Conservation (phyloP, 1,140 invertebrate species). For the Lucilia sericata region DNA sequence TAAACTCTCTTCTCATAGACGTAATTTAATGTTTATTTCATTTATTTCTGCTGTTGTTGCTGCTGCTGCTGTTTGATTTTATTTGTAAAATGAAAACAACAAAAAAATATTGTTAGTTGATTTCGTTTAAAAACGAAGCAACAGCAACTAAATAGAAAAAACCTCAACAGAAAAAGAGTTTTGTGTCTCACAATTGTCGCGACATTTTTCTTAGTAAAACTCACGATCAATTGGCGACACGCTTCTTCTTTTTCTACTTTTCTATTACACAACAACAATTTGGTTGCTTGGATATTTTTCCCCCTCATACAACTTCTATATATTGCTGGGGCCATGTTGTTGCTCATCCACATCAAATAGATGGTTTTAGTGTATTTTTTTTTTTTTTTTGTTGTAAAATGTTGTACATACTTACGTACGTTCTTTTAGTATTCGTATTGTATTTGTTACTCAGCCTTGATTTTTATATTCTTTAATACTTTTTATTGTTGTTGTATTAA, state of each 20-base stretch:
- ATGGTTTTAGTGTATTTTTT: constrained; percentile 4
- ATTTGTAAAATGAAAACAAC: background rate
- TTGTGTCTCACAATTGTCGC: constrained; percentile 48
- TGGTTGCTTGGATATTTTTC: background rate
- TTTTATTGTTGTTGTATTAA: background rate
- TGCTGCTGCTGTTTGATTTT: background rate
- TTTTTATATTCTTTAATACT: background rate
- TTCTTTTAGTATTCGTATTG: no score
- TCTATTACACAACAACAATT: background rate
- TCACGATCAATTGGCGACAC: constrained; percentile 68
- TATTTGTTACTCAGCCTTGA: background rate
- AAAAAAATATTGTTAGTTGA: constrained; percentile 18
- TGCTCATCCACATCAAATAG: constrained; percentile 25
- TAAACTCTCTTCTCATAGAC: background rate
- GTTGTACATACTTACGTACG: background rate
- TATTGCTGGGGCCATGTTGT: background rate
- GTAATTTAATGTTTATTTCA: constrained; percentile 20
- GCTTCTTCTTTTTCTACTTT: constrained; percentile 57
- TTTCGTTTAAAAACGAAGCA: constrained; percentile 1
- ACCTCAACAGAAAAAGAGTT: constrained; percentile 7
- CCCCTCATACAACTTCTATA: background rate
- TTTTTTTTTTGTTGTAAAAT: background rate
- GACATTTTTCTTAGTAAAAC: constrained; percentile 67
- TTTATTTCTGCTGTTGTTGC: constrained; percentile 3
- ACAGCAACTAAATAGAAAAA: background rate